Conservation (phyloP, 1,140 invertebrate species). For the Cyphomyrmex costatus region DNA sequence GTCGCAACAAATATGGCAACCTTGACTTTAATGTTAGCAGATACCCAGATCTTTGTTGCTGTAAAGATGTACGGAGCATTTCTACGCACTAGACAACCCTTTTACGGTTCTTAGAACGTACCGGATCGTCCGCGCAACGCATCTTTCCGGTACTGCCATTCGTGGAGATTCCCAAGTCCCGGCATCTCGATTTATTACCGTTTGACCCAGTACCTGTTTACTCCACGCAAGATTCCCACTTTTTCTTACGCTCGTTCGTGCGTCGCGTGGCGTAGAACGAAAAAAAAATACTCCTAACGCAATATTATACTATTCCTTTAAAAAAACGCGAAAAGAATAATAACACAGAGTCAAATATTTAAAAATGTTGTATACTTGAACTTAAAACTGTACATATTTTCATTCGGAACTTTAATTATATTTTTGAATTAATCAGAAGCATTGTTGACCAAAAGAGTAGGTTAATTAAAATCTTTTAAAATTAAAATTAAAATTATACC, state of each 20-base stretch:
- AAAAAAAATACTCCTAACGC: background rate
- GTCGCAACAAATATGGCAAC: constrained; percentile 47
- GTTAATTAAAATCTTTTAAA: too few relatives aligned
- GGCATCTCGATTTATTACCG: constrained; percentile 44
- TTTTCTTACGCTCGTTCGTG: constrained; percentile 1
- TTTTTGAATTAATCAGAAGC: background rate
- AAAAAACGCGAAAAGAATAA: background rate
- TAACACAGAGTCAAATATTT: background rate
- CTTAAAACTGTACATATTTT: background rate
- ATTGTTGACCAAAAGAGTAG: background rate
- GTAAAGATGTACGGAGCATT: constrained; percentile 18
- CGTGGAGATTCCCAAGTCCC: constrained; percentile 18
- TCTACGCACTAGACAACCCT: background rate
- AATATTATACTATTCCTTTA: background rate
- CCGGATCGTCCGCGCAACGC: background rate
- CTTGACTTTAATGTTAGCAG: constrained; percentile 26
- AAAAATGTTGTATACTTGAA: background rate
- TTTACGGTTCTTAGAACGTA: constrained; percentile 19
- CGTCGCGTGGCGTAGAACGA: background rate
- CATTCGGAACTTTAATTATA: background rate
- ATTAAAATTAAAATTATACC: background rate
- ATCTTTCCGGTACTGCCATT: constrained; percentile 46
- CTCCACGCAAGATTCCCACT: constrained; percentile 11
- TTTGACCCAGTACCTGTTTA: constrained; percentile 42
- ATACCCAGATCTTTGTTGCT: constrained; percentile 26